Base-by-base conservation (phyloP, 2,888 invertebrate species). In the Meteorus colon region DNA sequence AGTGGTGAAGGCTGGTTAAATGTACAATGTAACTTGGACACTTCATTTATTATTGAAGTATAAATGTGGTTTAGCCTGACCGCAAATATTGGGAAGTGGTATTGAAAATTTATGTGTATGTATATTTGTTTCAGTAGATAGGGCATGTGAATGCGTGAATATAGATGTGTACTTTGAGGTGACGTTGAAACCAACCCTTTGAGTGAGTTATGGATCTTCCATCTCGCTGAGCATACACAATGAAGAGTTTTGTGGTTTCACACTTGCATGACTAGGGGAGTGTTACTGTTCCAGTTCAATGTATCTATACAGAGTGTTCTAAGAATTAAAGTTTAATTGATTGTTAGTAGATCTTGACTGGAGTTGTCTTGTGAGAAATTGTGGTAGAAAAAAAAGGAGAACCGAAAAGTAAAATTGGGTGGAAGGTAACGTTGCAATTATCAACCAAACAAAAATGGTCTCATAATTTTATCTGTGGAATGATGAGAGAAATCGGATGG, bases 161-260 rank as follows among this genome's bases (percentile, higher is more conserved):
- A 27, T 31, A 31, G 19, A 55, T 6, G 27, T 19, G 37, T 19
- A 34, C n/a, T 34, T 41, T n/a, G n/a, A 19, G 65, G 31, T 51
- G 73, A 65, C 51, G 41, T 67, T 82, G 80, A 85, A 84, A 84
- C 82, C 84, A 78, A 84, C 84, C 86, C 84, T 82, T 83, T 81
- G 78, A 84, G 82, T 84, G 85, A 86, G 86, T 86, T 87, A 88
- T 84, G 86, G 81, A 85, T 86, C 86, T 88, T 87, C 86, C 87
- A 84, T 84, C 84, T 87, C 86, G 87, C 87, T 87, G 86, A 86
- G 80, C 86, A 82, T 81, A 81, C 83, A 86, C 83, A 86, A 86
- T 81, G 80, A 82, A 81, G 81, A 79, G 82, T 82, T 81, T 81
- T 82, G 82, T 82, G 81, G 82, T 81, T 80, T 63, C 82, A 81